Base-by-base conservation (phyloP, 2,797 vertebrate species). In the Silurus aristotelis region DNA sequence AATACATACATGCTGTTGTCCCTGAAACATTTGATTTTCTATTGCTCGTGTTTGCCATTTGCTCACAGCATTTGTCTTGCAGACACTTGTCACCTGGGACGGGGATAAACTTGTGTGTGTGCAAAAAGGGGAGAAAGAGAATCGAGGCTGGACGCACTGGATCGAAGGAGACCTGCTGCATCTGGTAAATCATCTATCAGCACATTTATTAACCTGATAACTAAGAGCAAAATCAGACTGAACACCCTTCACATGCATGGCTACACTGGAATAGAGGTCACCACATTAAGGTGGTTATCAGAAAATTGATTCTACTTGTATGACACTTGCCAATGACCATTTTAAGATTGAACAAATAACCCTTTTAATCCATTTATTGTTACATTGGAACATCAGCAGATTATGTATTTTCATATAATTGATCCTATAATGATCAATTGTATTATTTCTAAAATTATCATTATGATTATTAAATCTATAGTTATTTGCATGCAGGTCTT, bases 101-200 rank as follows among this genome's bases (percentile, higher is more conserved):
- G 98, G 97, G 2, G 95, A 99, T 88, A 96, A 96, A 87, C 93
- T 99, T 67, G 90, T 98, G 78, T 96, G 95, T 72, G 95, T 98
- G 64, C 97, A 99, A 93, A 97, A 97, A 73, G 98, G 98, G 0
- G 98, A 99, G 84, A 99, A 99, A 89, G 93, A 94, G 17, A 99
- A 99, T 80, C 96, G 98, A 0, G 97, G 98, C 87, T 99, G 98
- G 98, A 98, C 88, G 88, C 96, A 98, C 0, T 99, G 98, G 98
- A 94, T 99, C 5, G 97, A 99, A 87, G 98, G 96, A 85, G 97
- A 97, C 87, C 64, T 95, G 83, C 93, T 99, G 52, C 91, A 98
- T 87, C 87, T 97, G 96, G 98, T 99, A 94, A 96, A 96, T 85
- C 43, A 66, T 83, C 71, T 15, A 64, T 75, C 25, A 31, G 14